Conservation (phyloP, 2,113 vertebrate genomes). For the Varanus salvator region DNA sequence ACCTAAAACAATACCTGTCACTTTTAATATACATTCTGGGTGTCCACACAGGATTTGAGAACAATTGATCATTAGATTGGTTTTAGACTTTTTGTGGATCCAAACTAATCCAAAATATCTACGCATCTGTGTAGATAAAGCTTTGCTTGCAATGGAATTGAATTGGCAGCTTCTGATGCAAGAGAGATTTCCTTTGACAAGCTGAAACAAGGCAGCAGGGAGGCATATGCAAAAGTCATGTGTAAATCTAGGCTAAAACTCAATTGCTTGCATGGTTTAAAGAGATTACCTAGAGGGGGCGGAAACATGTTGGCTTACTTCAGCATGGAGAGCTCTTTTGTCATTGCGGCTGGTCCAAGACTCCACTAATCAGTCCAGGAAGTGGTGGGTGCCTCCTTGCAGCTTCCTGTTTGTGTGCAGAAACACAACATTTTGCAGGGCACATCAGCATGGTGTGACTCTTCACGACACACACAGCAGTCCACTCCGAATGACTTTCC, state of each 20-base stretch:
- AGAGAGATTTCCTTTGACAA: not conserved
- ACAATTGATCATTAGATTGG: constrained; percentile 8
- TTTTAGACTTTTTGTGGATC: not conserved
- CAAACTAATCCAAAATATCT: not conserved
- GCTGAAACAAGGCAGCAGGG: constrained; percentile 7
- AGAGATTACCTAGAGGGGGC: not conserved
- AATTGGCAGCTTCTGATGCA: constrained; percentile 1
- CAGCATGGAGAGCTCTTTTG: not conserved
- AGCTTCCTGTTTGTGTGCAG: not conserved
- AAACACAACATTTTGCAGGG: not conserved
- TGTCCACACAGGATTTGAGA: not conserved
- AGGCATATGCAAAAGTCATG: not conserved
- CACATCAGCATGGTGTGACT: not conserved
- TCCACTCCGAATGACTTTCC: not conserved
- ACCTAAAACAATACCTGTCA: not conserved
- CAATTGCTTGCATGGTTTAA: not conserved
- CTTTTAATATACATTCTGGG: not conserved
- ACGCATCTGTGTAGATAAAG: not conserved
- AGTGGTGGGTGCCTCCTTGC: not conserved
- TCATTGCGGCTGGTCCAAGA: not conserved
- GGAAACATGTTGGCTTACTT: not conserved
- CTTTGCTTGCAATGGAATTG: not conserved
- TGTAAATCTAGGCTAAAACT: not conserved
- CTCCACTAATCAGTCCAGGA: not conserved
- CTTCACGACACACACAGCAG: not conserved